Base-by-base conservation (phyloP, 2,113 vertebrate genomes). In the Petromus typicus region DNA sequence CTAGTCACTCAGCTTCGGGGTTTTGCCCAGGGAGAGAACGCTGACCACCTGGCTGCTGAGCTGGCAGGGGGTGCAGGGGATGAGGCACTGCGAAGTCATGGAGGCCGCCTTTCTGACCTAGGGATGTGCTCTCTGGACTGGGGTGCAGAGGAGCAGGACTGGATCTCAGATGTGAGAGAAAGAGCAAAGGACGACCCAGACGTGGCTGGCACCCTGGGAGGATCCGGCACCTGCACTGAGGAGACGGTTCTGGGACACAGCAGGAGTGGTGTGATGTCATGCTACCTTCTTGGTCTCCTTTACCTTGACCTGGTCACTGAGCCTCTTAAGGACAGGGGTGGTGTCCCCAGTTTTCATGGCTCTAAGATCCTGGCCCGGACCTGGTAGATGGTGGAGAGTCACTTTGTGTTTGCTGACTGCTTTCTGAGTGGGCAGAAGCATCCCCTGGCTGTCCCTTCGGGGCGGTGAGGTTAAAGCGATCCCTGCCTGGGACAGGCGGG, bases 361-460 rank as follows among this genome's bases (percentile, higher is more conserved):
- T 67, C 80, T 34, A 7, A 5, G 9, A 3, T 17, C 20, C 7
- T 40, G 17, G 48, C 40, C 6, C n/a, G 51, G 11, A 17, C 48
- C 67, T 20, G 0, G 25, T 2, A 0, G 43, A 7, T 13, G 37
- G 57, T 0, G 63, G 30, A 3, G 30, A 61, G 3, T 20, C 22
- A 1, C 1, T n/a, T 2, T 30, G 75, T 1, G 0, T 32, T 56
- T 91, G 45, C 8, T 6, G 37, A n/a, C 34, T 32, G 54, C 12
- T 10, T 64, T n/a, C 67, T n/a, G 1, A 5, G 1, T 2, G 13
- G 13, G 2, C 32, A 56, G 25, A 22, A 18, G 23, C 0, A 0
- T 17, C 43, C 22, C 22, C n/a, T 23, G 30, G 7, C 16, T 5
- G 43, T 81, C 54, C 16, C 3, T 1, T n/a, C 23, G 25, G 37